Evolutionary conservation across 1,140 invertebrate genomes (phyloP).

Genomic region (Bombus waltoni): DNA sequence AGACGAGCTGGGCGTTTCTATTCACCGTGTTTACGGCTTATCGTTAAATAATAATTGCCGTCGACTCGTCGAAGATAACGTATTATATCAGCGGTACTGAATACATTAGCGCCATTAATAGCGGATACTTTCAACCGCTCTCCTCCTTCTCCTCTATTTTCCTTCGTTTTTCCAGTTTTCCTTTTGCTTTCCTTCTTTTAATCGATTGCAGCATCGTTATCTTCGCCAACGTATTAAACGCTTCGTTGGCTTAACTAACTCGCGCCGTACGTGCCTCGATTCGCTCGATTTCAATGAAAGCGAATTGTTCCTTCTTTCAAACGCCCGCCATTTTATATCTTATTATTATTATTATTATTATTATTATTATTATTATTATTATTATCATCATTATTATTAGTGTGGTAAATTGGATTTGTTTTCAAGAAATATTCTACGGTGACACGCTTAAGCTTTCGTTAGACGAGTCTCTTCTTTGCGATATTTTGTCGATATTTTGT

Average conservation of each 20-base stretch:
- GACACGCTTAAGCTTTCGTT: too few species aligned
- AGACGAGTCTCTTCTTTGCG: too few species aligned
- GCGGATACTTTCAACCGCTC: background rate
- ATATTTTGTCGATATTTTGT: too few species aligned
- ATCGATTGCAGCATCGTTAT: background rate
- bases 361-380: too few species aligned
- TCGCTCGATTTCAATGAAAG: background rate
- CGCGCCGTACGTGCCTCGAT: background rate
- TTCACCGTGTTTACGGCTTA: slow-evolving; percentile 34
- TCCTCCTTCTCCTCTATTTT: background rate
- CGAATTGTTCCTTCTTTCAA: background rate
- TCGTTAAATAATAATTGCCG: slow-evolving; percentile 47
- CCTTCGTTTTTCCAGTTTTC: background rate
- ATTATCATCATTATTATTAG: too few species aligned
- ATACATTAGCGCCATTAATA: slow-evolving; percentile 21
- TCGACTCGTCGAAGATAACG: slow-evolving; percentile 14
- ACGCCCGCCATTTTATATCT: too few species aligned
- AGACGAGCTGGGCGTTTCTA: slow-evolving; percentile 21
- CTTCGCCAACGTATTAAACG: background rate
- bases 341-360: too few species aligned
- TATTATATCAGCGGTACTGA: slow-evolving; percentile 20
- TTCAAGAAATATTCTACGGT: too few species aligned
- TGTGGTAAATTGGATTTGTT: background rate
- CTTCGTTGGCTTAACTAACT: slow-evolving; percentile 6
- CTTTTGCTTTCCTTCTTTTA: background rate